Conservation (phyloP, 2,113 vertebrate genomes). For the Myotis davidii region DNA sequence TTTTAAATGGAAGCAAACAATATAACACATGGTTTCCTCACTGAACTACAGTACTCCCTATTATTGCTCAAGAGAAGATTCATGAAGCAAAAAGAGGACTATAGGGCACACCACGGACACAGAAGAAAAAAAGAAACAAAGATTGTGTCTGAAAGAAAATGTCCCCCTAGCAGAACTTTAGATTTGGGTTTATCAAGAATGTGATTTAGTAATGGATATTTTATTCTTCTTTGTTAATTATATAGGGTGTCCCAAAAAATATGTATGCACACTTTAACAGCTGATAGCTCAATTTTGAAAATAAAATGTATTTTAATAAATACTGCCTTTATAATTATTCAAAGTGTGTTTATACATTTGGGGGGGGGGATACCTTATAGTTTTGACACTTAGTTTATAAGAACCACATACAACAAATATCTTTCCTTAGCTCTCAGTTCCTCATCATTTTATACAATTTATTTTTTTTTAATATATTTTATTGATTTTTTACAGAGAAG, state of each 20-base stretch:
- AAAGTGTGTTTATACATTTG: no score
- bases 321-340: no score
- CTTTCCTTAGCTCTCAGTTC: not conserved
- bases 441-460: not conserved
- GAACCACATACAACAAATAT: not conserved
- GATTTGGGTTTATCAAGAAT: constrained; percentile 19
- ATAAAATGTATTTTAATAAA: no score
- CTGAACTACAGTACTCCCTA: not conserved
- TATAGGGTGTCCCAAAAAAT: no score
- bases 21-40: not conserved
- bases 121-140: not conserved
- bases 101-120: not conserved
- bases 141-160: not conserved
- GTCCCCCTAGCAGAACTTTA: not conserved
- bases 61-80: not conserved
- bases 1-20: constrained; percentile 19
- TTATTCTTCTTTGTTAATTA: constrained; percentile 24
- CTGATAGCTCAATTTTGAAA: no score
- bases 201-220: not conserved
- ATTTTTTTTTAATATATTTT: no score
- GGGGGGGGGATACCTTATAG: not conserved
- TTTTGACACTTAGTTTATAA: constrained; percentile 18
- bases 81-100: not conserved
- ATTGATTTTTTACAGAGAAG: no score
- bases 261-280: no score